Evolutionary conservation across 1,140 invertebrate species (phyloP).

Genomic region (Bicyclus anynana): DNA sequence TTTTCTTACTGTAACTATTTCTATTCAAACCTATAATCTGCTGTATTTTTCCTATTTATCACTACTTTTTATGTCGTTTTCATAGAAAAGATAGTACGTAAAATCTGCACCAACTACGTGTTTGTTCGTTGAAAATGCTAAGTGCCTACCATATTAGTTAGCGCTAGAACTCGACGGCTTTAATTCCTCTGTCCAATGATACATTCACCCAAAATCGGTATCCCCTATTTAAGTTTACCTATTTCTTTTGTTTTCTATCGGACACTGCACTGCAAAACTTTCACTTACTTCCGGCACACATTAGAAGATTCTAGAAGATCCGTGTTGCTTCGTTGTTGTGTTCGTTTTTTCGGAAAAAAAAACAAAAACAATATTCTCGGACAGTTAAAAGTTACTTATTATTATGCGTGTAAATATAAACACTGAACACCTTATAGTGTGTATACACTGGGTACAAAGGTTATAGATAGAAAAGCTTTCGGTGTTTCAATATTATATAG

Average conservation of each 20-base stretch:
- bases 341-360: slow-evolving; percentile 1
- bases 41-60: no score
- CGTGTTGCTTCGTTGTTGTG: slow-evolving; percentile 21
- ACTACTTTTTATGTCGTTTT: no score
- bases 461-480: slow-evolving; percentile 46
- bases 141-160: background rate
- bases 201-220: background rate
- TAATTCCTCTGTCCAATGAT: background rate
- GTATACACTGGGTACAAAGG: slow-evolving; percentile 27
- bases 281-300: slow-evolving; percentile 28
- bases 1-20: no score
- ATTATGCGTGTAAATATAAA: slow-evolving; percentile 2
- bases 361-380: slow-evolving; percentile 6
- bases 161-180: background rate
- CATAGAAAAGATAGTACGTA: no score
- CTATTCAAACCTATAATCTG: no score
- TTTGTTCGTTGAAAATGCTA: background rate
- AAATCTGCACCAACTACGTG: no score
- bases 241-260: slow-evolving; percentile 25
- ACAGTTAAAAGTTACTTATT: background rate
- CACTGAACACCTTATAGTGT: slow-evolving; percentile 16
- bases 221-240: slow-evolving; percentile 5
- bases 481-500: slow-evolving; percentile 44
- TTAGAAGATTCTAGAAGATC: slow-evolving; percentile 31
- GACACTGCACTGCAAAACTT: slow-evolving; percentile 31